Evolutionary conservation across 2,888 invertebrate species (phyloP), one percentile per base, ranked within the genome.

Genomic region (Chouioia cunea): DNA sequence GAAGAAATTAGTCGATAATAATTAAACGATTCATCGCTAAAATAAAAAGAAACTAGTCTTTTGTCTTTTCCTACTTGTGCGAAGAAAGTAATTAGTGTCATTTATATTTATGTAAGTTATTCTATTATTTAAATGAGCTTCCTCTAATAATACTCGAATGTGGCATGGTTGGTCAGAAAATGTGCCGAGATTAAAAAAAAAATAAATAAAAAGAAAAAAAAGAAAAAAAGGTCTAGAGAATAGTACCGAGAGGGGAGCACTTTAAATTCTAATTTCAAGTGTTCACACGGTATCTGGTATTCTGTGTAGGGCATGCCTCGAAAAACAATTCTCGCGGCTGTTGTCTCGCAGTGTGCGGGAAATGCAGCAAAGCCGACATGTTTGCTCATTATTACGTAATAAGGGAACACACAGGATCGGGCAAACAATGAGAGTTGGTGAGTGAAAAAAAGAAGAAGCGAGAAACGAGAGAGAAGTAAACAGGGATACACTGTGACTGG

Each of bases 301-400:
- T 59, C 58, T 44, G 27, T 59, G n/a, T 62, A n/a, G 36, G 27
- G 36, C 36, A 36, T 14, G 43, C 43, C n/a, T 43, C n/a, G 52
- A 53, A 62, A 62, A 52, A 16, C 20, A 23, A 15, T 36, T 36
- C 27, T 27, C 27, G 36, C 36, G 4, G 36, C 36, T 36, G 36
- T 12, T 36, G 36, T 36, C 36, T 36, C 36, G 10, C 12, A 10
- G 36, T 36, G 10, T 10, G 36, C 36, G 36, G 10, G 27, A 16
- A 14, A 16, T 15, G 27, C 50, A 23, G 23, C 14, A 10, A 23
- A 20, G 27, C 23, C 18, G 3, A 46, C 15, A 15, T 44, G 52
- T 64, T 46, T 54, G 6, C 54, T 64, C 64, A 64, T 64, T 64
- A 54, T 54, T 54, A 27, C 15, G n/a, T 47, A 54, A 53, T 63